phyloP scores from a whole-genome alignment of 2,888 invertebrate species.

The Leuctra nigra region DNA sequence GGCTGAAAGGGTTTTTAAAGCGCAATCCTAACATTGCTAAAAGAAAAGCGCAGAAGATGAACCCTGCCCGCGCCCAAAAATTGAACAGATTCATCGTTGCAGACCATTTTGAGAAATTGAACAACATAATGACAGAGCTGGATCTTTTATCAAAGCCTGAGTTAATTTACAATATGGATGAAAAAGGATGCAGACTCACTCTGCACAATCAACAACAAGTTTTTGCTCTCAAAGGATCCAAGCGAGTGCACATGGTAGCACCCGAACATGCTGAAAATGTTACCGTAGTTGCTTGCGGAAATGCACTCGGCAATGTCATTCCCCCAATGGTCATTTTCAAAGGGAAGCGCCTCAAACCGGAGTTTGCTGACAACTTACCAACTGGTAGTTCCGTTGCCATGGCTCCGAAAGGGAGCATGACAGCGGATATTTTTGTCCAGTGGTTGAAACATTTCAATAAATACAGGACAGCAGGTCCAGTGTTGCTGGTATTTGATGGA shows the following conservation, averaged over 20 bases:
- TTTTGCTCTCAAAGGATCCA: constrained; percentile 19
- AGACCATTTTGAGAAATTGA: constrained; percentile 32
- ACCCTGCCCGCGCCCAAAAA: constrained; percentile 34
- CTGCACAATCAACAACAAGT: constrained; percentile 22
- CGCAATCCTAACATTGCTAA: constrained; percentile 30
- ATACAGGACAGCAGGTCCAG: constrained; percentile 30
- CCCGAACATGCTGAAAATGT: constrained; percentile 25
- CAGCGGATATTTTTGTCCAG: constrained; percentile 29
- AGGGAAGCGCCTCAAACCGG: constrained; percentile 14
- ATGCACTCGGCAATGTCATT: constrained; percentile 19
- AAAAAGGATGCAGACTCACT: constrained; percentile 20
- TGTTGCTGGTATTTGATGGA: constrained; percentile 34
- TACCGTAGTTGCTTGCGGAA: constrained; percentile 19
- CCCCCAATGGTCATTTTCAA: constrained; percentile 19
- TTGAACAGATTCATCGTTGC: constrained; percentile 31
- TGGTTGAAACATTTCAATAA: constrained; percentile 33
- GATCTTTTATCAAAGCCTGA: constrained; percentile 30
- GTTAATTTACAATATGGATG: constrained; percentile 33
- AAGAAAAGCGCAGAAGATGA: constrained; percentile 33
- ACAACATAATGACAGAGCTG: constrained; percentile 29
- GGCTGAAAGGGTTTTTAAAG: constrained; percentile 28
- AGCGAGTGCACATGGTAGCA: constrained; percentile 19
- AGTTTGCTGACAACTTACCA: constrained; percentile 28
- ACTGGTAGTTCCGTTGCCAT: constrained; percentile 30
- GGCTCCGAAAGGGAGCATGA: constrained; percentile 34